phyloP scores from a whole-genome alignment of 2,797 vertebrate species.

The Bucorvus abyssinicus region DNA sequence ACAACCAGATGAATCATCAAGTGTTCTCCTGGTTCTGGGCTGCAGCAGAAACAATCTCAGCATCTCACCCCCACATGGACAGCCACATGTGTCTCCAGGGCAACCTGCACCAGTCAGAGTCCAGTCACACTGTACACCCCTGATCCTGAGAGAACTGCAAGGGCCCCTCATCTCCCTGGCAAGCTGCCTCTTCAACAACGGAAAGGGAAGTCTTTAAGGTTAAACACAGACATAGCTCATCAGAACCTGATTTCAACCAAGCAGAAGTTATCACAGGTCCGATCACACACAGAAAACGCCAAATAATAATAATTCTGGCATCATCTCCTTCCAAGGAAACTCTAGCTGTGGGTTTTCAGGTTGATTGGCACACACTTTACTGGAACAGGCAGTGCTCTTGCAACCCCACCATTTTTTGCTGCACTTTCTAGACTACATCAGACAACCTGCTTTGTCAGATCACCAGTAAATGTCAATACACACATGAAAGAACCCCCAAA shows the following conservation, averaged over 20 bases:
- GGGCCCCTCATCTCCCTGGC: neutral
- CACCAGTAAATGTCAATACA: neutral
- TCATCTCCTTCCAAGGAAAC: neutral
- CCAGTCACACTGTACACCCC: neutral
- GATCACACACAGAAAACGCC: neutral
- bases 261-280: neutral
- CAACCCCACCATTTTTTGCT: neutral
- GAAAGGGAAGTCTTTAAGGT: neutral
- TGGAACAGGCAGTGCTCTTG: neutral
- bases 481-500: neutral
- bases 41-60: neutral
- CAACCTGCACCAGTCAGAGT: neutral
- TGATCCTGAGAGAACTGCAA: neutral
- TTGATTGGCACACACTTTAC: neutral
- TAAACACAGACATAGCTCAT: neutral
- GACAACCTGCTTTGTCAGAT: neutral
- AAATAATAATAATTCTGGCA: neutral
- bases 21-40: neutral
- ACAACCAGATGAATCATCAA: rapidly evolving
- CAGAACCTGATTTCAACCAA: neutral
- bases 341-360: neutral
- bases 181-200: neutral
- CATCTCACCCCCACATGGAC: neutral
- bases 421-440: neutral
- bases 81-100: neutral